These are phyloP conservation scores for Propithecus deckenii DNA, from an alignment of 2,797 vertebrate species.

Conservation along the genomic window DNA sequence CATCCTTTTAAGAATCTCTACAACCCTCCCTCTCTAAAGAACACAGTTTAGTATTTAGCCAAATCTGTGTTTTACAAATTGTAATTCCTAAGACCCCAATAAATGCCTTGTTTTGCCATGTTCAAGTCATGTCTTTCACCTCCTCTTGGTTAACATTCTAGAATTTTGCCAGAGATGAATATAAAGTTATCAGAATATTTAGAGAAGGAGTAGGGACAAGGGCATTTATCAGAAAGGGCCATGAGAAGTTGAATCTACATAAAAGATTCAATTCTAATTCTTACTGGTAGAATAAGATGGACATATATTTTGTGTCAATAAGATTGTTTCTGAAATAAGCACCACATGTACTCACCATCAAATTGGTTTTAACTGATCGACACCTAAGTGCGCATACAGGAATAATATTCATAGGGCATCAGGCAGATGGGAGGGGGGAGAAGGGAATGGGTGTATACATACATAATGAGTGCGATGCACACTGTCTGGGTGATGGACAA, in stretches of 20 bases:
- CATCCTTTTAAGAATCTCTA: neutral
- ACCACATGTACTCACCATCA: too few species aligned
- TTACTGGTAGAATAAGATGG: neutral
- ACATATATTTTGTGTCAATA: neutral
- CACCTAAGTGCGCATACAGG: too few species aligned
- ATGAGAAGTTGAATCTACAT: neutral
- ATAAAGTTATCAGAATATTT: slow-evolving; percentile 2
- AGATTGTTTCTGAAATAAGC: neutral
- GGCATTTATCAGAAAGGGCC: neutral
- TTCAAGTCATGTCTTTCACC: neutral
- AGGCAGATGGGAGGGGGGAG: too few species aligned
- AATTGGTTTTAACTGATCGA: too few species aligned
- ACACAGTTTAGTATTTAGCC: neutral
- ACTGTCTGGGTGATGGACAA: too few species aligned
- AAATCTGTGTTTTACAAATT: neutral
- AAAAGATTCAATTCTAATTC: neutral
- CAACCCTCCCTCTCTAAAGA: neutral
- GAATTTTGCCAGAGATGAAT: neutral
- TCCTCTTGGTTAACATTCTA: neutral
- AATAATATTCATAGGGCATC: too few species aligned
- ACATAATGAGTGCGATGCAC: too few species aligned
- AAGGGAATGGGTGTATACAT: too few species aligned
- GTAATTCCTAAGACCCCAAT: neutral
- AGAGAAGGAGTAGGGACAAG: neutral
- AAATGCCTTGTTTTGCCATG: neutral